phyloP scores from a whole-genome alignment of 2,797 vertebrate genomes.

The Babyrousa celebensis region DNA sequence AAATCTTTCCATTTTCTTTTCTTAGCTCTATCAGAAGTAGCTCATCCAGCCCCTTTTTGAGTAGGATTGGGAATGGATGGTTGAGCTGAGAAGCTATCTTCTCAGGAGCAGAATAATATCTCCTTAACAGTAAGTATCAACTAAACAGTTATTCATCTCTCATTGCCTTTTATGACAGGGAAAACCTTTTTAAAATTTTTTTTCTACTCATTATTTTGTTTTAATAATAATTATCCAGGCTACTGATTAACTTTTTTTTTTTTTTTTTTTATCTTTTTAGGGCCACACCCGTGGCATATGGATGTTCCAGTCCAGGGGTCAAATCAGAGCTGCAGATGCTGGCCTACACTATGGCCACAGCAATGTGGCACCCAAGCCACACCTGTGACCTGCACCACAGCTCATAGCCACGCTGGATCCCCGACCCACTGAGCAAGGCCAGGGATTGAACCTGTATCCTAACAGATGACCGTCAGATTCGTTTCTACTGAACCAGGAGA shows the following conservation, averaged over 20 bases:
- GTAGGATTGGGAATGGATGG: neutral
- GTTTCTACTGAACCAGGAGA: too few species aligned
- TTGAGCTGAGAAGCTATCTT: neutral
- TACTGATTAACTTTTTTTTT: neutral
- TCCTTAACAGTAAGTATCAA: neutral
- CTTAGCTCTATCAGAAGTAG: neutral
- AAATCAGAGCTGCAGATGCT: too few species aligned
- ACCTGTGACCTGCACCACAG: too few species aligned
- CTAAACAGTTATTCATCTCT: neutral
- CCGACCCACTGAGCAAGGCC: too few species aligned
- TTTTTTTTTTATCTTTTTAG: too few species aligned
- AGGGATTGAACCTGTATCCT: too few species aligned
- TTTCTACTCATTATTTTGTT: slow-evolving; percentile 11
- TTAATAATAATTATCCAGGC: neutral
- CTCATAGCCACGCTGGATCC: too few species aligned
- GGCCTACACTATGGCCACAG: too few species aligned
- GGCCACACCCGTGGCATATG: too few species aligned
- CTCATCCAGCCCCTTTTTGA: neutral
- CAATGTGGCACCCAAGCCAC: too few species aligned
- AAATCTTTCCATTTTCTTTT: neutral
- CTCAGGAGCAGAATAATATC: neutral
- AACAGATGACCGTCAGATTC: too few species aligned
- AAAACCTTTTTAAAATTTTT: neutral
- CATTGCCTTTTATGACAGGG: neutral
- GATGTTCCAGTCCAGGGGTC: too few species aligned